Conservation (phyloP, 2,797 vertebrate species). For the Alcedo quadribrachys region DNA sequence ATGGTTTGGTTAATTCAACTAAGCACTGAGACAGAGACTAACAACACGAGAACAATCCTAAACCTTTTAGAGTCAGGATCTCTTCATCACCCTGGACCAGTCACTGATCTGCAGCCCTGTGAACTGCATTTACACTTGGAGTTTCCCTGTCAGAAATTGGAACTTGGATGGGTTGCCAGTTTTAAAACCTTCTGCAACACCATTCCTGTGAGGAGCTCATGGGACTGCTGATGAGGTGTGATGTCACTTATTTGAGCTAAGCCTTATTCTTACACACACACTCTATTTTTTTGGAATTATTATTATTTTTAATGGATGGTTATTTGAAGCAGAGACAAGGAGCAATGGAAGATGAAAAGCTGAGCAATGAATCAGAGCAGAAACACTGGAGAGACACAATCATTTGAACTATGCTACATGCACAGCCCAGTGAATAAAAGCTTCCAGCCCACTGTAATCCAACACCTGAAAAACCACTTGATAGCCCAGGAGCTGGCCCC, state of each 20-base stretch:
- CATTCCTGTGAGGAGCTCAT: neutral
- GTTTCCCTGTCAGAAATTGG: neutral
- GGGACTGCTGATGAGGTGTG: neutral
- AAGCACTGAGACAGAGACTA: slow-evolving; percentile 59
- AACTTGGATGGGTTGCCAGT: neutral
- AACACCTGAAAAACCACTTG: slow-evolving; percentile 68
- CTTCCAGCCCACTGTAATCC: slow-evolving; percentile 54
- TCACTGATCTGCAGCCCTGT: neutral
- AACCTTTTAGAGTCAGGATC: slow-evolving; percentile 51
- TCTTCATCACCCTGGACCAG: slow-evolving; percentile 23
- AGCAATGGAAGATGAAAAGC: neutral
- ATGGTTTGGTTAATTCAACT: slow-evolving; percentile 68
- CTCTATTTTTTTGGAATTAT: no score
- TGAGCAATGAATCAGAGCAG: neutral
- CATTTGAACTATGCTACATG: neutral
- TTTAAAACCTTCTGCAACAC: neutral
- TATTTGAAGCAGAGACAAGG: neutral
- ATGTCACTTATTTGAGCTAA: neutral
- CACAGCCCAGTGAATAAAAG: slow-evolving; percentile 49
- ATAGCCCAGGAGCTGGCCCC: slow-evolving; percentile 61
- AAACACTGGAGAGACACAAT: neutral
- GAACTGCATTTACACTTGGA: neutral
- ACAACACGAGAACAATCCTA: slow-evolving; percentile 28
- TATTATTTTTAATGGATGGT: neutral
- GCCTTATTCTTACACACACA: neutral